phyloP scores from a whole-genome alignment of 2,888 invertebrate species.

The Acronicta psi region DNA sequence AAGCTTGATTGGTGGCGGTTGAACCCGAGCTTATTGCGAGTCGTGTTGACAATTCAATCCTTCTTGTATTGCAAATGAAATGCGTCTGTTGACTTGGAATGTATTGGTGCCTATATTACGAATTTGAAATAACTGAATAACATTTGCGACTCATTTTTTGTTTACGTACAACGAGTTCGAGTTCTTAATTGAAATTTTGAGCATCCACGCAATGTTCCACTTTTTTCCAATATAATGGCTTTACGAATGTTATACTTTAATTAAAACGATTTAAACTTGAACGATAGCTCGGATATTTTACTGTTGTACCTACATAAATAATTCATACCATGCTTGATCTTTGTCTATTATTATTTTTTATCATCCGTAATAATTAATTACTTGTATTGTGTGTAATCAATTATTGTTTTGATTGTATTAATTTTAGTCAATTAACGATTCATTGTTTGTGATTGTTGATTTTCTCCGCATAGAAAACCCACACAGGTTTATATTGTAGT shows the following conservation, averaged over 20 bases:
- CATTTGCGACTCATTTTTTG: constrained; percentile 44
- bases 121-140: constrained; percentile 44
- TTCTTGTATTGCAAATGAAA: constrained; percentile 47
- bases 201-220: constrained; percentile 23
- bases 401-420: constrained; percentile 13
- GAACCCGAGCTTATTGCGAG: constrained; percentile 56
- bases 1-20: constrained; percentile 51
- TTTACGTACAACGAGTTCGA: constrained; percentile 27
- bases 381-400: constrained; percentile 13
- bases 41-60: constrained; percentile 63
- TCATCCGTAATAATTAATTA: constrained; percentile 4
- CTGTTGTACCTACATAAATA: constrained; percentile 25
- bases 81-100: constrained; percentile 39
- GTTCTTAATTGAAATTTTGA: constrained; percentile 40
- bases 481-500: constrained; percentile 15
- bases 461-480: constrained; percentile 19
- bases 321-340: constrained; percentile 19
- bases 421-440: constrained; percentile 35
- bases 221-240: constrained; percentile 40
- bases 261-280: constrained; percentile 13
- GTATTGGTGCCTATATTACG: constrained; percentile 31
- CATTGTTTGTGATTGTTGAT: constrained; percentile 34
- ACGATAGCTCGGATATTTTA: constrained; percentile 8
- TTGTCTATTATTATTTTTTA: constrained; percentile 14
- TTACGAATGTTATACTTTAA: constrained; percentile 16